These are phyloP conservation scores for Enteromius unitaeniatus DNA, from an alignment of 2,797 vertebrate species.

Conservation along the genomic window DNA sequence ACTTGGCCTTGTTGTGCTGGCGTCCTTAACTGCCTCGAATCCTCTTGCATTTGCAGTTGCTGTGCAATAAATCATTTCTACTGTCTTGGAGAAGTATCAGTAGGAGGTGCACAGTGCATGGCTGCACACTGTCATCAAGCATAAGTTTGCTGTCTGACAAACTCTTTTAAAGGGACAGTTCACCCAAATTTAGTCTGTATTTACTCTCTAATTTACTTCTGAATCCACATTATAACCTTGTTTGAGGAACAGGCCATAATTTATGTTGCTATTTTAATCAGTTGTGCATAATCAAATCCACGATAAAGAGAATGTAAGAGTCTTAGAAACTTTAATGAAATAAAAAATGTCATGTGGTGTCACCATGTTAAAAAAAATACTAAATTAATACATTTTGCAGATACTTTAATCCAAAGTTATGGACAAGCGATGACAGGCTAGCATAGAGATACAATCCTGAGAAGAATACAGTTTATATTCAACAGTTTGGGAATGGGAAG, in stretches of 20 bases:
- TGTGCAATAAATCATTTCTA: constrained; percentile 47
- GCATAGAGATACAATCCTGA: no score
- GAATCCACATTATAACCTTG: background rate
- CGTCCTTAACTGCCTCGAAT: constrained; percentile 24
- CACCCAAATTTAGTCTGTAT: no score
- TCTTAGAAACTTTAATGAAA: background rate
- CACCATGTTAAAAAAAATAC: background rate
- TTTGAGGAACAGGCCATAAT: background rate
- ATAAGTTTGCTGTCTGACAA: constrained; percentile 27
- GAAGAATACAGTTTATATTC: no score
- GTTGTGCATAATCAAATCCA: no score
- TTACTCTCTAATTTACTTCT: no score
- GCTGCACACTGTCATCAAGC: constrained; percentile 28
- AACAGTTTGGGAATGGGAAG: no score
- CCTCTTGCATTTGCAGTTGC: constrained; percentile 45
- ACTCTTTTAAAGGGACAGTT: constrained; percentile 22
- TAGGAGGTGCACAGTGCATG: constrained; percentile 16
- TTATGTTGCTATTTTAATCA: background rate
- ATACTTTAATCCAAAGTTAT: no score
- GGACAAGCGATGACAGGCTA: no score
- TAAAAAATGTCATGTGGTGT: background rate
- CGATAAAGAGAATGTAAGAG: background rate
- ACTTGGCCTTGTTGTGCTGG: constrained; percentile 3
- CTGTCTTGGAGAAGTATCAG: constrained; percentile 32
- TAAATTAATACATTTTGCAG: background rate